phyloP scores from a whole-genome alignment of 2,888 invertebrate species.

The Meloe dianella region DNA sequence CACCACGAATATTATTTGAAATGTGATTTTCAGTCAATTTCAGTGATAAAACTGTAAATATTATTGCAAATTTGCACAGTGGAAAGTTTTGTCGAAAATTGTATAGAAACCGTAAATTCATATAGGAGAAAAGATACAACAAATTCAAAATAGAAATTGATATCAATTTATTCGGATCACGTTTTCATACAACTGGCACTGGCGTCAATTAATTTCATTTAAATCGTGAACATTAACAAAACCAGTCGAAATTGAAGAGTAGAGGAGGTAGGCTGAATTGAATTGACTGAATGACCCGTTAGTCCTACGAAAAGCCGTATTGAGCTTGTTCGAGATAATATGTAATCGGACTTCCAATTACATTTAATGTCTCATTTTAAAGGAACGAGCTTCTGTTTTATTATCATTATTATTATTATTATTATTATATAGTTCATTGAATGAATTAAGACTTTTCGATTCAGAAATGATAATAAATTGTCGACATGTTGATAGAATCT shows the following conservation, averaged over 20 bases:
- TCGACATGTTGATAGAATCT: background rate
- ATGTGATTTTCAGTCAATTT: background rate
- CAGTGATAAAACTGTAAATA: background rate
- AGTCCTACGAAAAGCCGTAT: conserved; percentile 4
- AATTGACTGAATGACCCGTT: conserved; percentile 7
- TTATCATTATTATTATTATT: too few species aligned
- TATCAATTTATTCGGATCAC: conserved; percentile 3
- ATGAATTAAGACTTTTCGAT: conserved; percentile 1
- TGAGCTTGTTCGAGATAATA: conserved; percentile 7
- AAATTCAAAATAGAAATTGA: background rate
- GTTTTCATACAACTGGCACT: conserved; percentile 9
- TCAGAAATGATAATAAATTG: background rate
- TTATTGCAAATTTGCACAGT: background rate
- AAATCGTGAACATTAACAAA: conserved; percentile 11
- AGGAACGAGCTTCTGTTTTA: background rate
- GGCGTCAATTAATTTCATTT: conserved; percentile 10
- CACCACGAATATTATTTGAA: background rate
- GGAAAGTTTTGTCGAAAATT: conserved; percentile 1
- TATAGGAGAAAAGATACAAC: background rate
- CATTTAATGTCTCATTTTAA: background rate
- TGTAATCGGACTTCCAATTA: conserved; percentile 6
- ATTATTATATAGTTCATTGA: background rate
- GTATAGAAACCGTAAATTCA: background rate
- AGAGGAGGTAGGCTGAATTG: background rate
- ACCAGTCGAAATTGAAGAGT: background rate